Percentiles rank a stretch among this genome's conserved stretches.
phyloP scores from a whole-genome alignment of 1,140 invertebrate species.

The Metopolophium dirhodum region DNA sequence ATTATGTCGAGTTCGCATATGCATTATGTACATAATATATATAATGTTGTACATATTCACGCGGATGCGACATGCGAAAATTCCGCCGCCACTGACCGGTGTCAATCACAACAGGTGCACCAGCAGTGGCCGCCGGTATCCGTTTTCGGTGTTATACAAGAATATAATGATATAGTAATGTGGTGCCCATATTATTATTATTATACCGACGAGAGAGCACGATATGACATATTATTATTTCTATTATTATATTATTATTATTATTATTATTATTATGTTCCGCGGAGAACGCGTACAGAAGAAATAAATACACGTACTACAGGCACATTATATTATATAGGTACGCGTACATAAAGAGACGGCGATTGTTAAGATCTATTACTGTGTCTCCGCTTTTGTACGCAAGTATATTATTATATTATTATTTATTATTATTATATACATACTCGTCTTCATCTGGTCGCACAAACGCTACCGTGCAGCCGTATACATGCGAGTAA shows the following conservation, averaged over 20 bases:
- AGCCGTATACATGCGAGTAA: background rate
- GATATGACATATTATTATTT: conserved; percentile 3
- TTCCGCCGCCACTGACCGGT: background rate
- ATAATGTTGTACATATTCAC: background rate
- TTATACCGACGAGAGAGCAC: background rate
- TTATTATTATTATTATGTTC: conserved; percentile 20
- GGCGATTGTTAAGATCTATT: conserved; percentile 12
- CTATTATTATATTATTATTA: conserved; percentile 11
- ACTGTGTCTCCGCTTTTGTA: conserved; percentile 36
- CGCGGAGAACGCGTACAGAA: background rate
- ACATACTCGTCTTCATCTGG: conserved; percentile 16
- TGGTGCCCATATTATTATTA: background rate
- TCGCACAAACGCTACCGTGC: conserved; percentile 29
- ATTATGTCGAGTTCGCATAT: no score
- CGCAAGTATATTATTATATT: conserved; percentile 21
- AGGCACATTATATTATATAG: background rate
- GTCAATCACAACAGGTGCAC: conserved; percentile 4
- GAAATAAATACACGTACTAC: background rate
- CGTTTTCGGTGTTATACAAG: background rate
- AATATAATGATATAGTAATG: background rate
- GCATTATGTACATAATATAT: no score
- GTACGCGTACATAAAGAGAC: background rate
- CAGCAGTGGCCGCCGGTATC: background rate
- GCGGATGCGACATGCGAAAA: background rate
- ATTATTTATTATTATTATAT: conserved; percentile 22